Evolutionary conservation across 1,140 invertebrate species (phyloP).

Genomic region (Rhopalosiphum padi): DNA sequence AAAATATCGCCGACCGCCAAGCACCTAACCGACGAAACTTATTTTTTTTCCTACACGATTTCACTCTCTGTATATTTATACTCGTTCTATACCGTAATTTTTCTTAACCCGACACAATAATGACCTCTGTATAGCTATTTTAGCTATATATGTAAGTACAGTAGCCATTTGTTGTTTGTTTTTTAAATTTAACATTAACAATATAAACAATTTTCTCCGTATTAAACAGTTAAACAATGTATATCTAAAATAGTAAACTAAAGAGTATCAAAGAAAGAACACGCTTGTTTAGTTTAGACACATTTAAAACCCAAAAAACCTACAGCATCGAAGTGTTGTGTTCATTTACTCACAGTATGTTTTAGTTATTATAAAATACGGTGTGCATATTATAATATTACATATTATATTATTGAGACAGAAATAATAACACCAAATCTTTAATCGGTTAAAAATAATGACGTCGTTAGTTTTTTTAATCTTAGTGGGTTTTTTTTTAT

Average conservation of each 20-base stretch:
- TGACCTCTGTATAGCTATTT: not conserved
- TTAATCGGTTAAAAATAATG: slow-evolving; percentile 36
- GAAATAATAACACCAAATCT: not conserved
- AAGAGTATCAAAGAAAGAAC: not conserved
- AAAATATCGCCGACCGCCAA: not conserved
- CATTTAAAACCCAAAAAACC: not conserved
- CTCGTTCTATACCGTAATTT: not conserved
- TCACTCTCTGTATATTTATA: not conserved
- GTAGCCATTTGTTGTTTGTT: not conserved
- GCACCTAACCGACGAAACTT: slow-evolving; percentile 33
- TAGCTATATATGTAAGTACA: not conserved
- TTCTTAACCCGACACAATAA: not conserved
- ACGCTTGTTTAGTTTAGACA: not conserved
- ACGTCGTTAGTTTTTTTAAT: slow-evolving; percentile 50
- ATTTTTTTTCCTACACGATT: not conserved
- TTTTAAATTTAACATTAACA: not conserved
- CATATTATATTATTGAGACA: not conserved
- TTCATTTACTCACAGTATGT: not conserved
- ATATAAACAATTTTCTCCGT: not conserved
- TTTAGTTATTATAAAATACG: not conserved
- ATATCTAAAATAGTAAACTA: not conserved
- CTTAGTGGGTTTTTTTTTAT: slow-evolving; percentile 20
- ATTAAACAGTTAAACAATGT: not conserved
- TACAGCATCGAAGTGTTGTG: not conserved
- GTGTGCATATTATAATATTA: not conserved